phyloP scores from a whole-genome alignment of 1,140 invertebrate genomes.

The Aphelinus atriplicis region DNA sequence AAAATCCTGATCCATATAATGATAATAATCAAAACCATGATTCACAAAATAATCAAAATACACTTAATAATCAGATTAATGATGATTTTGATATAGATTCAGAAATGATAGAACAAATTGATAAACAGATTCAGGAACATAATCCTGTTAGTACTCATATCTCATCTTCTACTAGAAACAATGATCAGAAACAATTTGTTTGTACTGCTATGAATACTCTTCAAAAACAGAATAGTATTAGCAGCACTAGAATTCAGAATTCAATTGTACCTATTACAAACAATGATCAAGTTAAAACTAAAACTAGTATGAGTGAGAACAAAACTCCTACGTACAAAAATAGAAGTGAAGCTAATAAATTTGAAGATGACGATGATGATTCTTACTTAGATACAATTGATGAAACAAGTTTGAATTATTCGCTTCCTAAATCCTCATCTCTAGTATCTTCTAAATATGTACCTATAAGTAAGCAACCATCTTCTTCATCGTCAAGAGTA shows the following conservation, averaged over 20 bases:
- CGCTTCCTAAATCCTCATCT: conserved; percentile 9
- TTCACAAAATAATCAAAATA: conserved; percentile 5
- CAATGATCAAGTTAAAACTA: not conserved
- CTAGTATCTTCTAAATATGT: not conserved
- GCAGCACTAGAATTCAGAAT: not conserved
- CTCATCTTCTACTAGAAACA: not conserved
- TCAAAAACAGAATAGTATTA: not conserved
- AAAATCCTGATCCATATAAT: conserved; percentile 65
- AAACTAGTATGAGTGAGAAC: not conserved
- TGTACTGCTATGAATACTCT: not conserved
- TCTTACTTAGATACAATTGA: conserved; percentile 43
- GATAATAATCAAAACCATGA: conserved; percentile 39
- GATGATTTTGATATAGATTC: conserved; percentile 54
- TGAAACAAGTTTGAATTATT: conserved; percentile 27
- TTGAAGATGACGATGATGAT: conserved; percentile 41
- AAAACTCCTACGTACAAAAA: not conserved
- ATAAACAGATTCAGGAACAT: conserved; percentile 37
- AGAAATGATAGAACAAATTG: conserved; percentile 47
- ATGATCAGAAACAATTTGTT: not conserved
- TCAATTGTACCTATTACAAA: not conserved
- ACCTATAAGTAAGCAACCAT: not conserved
- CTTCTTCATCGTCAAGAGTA: not conserved
- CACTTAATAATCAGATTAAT: conserved; percentile 40
- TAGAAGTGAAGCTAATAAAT: conserved; percentile 8
- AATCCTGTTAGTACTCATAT: not conserved